A percentile compares a stretch with the other conserved stretches of the same genome.
These are phyloP conservation scores for Cromileptes altivelis DNA, from an alignment of 2,113 vertebrate genomes.

Conservation along the genomic window DNA sequence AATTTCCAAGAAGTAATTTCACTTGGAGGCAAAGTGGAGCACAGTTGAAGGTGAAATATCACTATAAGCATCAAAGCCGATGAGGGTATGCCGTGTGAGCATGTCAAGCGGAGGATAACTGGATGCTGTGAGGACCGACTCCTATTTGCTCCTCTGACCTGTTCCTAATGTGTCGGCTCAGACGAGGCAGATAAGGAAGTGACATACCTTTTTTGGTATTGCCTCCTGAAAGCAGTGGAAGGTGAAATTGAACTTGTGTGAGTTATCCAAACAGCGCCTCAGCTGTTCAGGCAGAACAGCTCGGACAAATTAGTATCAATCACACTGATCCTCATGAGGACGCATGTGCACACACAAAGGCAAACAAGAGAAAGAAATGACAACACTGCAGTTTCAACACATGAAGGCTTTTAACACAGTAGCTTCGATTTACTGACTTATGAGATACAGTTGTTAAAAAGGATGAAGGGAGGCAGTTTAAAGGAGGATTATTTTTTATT, in stretches of 20 bases:
- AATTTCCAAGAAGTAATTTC: slow-evolving; percentile 19
- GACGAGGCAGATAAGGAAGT: slow-evolving; percentile 17
- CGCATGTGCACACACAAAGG: not conserved
- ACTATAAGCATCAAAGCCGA: slow-evolving; percentile 12
- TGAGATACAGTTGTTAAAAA: slow-evolving; percentile 2
- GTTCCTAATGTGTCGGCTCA: slow-evolving; percentile 38
- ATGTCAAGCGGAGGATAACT: slow-evolving; percentile 37
- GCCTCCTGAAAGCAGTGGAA: slow-evolving; percentile 17
- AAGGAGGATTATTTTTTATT: not conserved
- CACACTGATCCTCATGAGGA: not conserved
- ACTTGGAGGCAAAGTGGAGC: not conserved
- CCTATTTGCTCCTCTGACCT: slow-evolving; percentile 38
- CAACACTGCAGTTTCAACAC: not conserved
- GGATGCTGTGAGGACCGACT: not conserved
- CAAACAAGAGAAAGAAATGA: not conserved
- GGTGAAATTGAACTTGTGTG: slow-evolving; percentile 55
- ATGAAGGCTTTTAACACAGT: not conserved
- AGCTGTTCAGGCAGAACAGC: slow-evolving; percentile 23
- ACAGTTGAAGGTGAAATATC: slow-evolving; percentile 26
- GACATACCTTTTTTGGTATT: not conserved
- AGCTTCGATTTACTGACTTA: not conserved
- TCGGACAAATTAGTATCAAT: slow-evolving; percentile 16
- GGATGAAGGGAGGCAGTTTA: not conserved
- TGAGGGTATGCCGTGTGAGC: not conserved
- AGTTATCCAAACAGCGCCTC: slow-evolving; percentile 26